Percentiles rank a stretch among this genome's conserved stretches.
Evolutionary conservation across 2,797 vertebrate species (phyloP).

Genomic region (Alauda arvensis): DNA sequence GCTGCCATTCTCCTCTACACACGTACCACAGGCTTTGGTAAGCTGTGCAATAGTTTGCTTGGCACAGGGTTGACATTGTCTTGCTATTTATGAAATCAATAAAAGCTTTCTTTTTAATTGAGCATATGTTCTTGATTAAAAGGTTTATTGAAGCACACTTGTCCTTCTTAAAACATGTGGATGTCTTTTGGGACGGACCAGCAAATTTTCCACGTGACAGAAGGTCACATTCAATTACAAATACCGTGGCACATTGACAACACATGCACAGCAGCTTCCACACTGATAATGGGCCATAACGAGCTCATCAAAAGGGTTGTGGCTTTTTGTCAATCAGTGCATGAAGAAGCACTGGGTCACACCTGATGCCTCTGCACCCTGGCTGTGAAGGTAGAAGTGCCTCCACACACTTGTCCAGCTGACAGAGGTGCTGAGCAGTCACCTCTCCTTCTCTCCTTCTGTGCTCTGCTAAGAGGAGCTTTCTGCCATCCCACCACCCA

Average conservation of each 20-base stretch:
- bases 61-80: slow-evolving; percentile 29
- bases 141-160: slow-evolving; percentile 38
- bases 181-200: not conserved
- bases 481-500: slow-evolving; percentile 28
- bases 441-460: not conserved
- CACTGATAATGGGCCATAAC: not conserved
- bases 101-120: slow-evolving; percentile 44
- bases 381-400: not conserved
- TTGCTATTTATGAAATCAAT: slow-evolving; percentile 36
- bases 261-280: slow-evolving; percentile 16
- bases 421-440: not conserved
- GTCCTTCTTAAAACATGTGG: slow-evolving; percentile 19
- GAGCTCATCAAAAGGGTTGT: not conserved
- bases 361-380: not conserved
- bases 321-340: not conserved
- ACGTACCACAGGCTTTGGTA: not conserved
- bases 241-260: slow-evolving; percentile 24
- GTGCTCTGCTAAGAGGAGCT: not conserved
- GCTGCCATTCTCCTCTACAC: not conserved
- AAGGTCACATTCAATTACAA: slow-evolving; percentile 14
- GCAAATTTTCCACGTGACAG: slow-evolving; percentile 9
- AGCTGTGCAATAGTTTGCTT: not conserved
- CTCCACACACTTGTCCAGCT: not conserved
- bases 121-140: slow-evolving; percentile 39
- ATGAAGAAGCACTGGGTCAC: not conserved